These are phyloP conservation scores for Bergia puertoricense DNA, from an alignment of 92 coral and sea anemone species.

Conservation along the genomic window DNA sequence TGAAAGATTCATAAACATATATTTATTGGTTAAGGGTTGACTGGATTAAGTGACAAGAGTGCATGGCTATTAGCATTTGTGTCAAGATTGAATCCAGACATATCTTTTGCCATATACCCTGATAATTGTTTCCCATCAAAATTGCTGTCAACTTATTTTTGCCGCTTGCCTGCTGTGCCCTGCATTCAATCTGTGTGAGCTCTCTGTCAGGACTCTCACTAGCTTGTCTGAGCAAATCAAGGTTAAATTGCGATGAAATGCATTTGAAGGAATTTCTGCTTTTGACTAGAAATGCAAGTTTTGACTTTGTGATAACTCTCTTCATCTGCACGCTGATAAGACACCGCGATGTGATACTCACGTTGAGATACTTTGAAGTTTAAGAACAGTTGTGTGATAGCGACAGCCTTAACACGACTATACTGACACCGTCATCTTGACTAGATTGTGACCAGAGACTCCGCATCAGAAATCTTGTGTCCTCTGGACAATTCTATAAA, in stretches of 20 bases:
- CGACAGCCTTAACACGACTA: no score
- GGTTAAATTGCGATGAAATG: background rate
- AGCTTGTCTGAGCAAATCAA: background rate
- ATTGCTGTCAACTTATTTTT: slow-evolving; percentile 15
- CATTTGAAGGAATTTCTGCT: background rate
- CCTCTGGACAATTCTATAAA: background rate
- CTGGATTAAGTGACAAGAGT: background rate
- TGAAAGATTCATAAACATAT: background rate
- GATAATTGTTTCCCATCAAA: slow-evolving; percentile 10
- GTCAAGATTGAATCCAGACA: slow-evolving; percentile 22
- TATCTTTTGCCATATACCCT: background rate
- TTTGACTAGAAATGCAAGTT: background rate
- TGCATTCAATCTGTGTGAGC: background rate
- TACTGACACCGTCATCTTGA: no score
- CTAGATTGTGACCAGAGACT: background rate
- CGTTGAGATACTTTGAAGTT: no score
- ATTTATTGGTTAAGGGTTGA: background rate
- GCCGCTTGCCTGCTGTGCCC: slow-evolving; percentile 15
- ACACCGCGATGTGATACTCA: no score
- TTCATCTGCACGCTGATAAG: background rate
- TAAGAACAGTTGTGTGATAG: no score
- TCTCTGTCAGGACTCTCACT: background rate
- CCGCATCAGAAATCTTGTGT: background rate
- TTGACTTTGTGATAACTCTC: background rate
- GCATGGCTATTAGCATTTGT: background rate